phyloP scores from a whole-genome alignment of 2,797 vertebrate species.

The Catamblyrhynchus diadema region DNA sequence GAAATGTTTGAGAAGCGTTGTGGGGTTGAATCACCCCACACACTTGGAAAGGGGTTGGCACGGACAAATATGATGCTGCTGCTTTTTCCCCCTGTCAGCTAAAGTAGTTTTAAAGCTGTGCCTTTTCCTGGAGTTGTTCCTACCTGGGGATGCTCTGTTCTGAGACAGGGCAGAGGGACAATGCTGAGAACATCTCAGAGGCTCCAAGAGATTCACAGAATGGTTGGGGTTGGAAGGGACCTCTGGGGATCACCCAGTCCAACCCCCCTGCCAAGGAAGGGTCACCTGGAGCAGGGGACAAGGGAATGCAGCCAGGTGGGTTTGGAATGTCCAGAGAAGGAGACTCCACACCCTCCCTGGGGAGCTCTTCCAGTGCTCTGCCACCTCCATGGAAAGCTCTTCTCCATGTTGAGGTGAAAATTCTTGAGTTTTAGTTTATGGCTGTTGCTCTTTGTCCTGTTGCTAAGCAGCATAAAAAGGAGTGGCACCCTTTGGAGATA shows the following conservation, averaged over 20 bases:
- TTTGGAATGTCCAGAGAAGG: neutral
- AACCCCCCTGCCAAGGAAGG: neutral
- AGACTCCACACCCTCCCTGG: neutral
- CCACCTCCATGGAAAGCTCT: neutral
- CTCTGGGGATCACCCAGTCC: neutral
- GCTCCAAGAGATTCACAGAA: neutral
- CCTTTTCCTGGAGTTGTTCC: neutral
- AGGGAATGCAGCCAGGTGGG: fast-evolving
- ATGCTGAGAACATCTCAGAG: neutral
- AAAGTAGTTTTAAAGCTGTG: neutral
- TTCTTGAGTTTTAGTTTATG: neutral
- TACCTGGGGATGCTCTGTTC: neutral
- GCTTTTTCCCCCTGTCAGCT: neutral
- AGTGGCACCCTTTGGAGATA: neutral
- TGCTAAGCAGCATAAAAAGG: neutral
- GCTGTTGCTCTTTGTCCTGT: neutral
- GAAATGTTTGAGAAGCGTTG: fast-evolving
- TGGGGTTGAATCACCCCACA: neutral
- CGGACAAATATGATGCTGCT: neutral
- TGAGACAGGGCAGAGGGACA: neutral
- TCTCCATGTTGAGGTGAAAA: neutral
- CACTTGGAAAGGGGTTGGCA: neutral
- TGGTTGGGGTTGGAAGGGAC: neutral
- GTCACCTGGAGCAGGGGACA: neutral
- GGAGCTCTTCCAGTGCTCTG: neutral